Conservation (phyloP, 2,113 vertebrate species). For the Triplophysa dalaica region DNA sequence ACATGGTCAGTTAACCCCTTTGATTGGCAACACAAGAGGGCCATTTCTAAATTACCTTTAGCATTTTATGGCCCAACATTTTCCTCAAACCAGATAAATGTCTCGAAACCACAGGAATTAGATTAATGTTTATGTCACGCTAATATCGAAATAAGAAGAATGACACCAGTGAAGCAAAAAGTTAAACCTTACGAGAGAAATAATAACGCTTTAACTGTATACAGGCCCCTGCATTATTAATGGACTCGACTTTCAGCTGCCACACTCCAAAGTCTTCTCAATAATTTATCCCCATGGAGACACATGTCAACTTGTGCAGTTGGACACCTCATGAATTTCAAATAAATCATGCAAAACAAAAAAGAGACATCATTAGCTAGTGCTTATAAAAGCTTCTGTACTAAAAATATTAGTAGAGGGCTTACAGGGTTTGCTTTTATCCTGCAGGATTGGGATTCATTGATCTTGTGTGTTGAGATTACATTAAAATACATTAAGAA, state of each 20-base stretch:
- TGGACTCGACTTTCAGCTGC: conserved; percentile 73
- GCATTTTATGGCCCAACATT: conserved; percentile 2
- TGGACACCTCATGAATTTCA: conserved; percentile 78
- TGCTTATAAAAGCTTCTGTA: conserved; percentile 60
- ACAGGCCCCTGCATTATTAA: conserved; percentile 74
- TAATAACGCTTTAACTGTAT: conserved; percentile 72
- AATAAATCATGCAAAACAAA: conserved; percentile 77
- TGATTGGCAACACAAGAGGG: conserved; percentile 23
- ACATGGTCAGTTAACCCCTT: conserved; percentile 51
- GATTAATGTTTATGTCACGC: conserved; percentile 1
- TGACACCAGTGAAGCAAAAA: conserved; percentile 50
- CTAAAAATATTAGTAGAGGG: conserved; percentile 35
- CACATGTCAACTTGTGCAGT: conserved; percentile 70
- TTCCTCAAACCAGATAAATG: not conserved
- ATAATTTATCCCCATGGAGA: conserved; percentile 79
- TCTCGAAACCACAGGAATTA: not conserved
- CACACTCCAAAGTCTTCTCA: conserved; percentile 70
- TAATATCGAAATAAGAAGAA: conserved; percentile 49
- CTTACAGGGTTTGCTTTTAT: conserved; percentile 28
- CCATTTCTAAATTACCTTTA: not conserved
- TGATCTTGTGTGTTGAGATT: not conserved
- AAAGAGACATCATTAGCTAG: conserved; percentile 69
- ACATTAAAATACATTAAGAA: conserved; percentile 14
- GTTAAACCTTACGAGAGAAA: conserved; percentile 68
- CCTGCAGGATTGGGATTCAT: not conserved